These are phyloP conservation scores for Lasiommata megera DNA, from an alignment of 2,888 invertebrate species.

Conservation along the genomic window DNA sequence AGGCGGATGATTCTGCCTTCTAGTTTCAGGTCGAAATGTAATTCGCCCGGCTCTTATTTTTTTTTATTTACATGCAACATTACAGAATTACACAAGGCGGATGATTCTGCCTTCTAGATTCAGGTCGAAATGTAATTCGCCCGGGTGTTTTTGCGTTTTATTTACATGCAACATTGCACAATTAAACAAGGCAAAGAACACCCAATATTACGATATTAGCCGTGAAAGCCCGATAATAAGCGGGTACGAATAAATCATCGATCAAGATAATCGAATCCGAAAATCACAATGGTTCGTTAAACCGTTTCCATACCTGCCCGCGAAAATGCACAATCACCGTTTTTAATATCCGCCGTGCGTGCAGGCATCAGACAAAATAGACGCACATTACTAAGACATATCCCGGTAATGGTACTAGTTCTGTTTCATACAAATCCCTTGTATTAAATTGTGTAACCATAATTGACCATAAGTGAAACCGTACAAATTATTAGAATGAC, in stretches of 20 bases:
- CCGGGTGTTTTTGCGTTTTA: neutral
- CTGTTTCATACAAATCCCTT: too few species aligned
- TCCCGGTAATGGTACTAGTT: too few species aligned
- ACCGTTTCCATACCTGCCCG: constrained; percentile 52
- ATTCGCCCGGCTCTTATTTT: too few species aligned
- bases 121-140: neutral
- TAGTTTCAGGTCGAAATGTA: too few species aligned
- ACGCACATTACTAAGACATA: neutral
- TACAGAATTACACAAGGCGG: too few species aligned
- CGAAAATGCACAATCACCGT: constrained; percentile 70
- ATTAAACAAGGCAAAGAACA: constrained; percentile 11
- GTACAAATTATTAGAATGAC: too few species aligned
- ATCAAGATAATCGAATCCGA: constrained; percentile 72
- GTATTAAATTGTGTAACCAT: too few species aligned
- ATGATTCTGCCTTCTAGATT: too few species aligned
- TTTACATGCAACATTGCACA: neutral
- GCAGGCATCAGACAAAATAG: constrained; percentile 22
- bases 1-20: too few species aligned
- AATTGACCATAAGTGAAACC: too few species aligned
- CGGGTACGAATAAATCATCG: constrained; percentile 56
- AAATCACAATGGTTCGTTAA: constrained; percentile 79
- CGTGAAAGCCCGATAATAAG: constrained; percentile 43
- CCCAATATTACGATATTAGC: constrained; percentile 31
- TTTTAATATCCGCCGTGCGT: constrained; percentile 62
- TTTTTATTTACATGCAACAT: too few species aligned